phyloP scores from a whole-genome alignment of 1,140 invertebrate genomes.

The Acromyrmex heyeri region DNA sequence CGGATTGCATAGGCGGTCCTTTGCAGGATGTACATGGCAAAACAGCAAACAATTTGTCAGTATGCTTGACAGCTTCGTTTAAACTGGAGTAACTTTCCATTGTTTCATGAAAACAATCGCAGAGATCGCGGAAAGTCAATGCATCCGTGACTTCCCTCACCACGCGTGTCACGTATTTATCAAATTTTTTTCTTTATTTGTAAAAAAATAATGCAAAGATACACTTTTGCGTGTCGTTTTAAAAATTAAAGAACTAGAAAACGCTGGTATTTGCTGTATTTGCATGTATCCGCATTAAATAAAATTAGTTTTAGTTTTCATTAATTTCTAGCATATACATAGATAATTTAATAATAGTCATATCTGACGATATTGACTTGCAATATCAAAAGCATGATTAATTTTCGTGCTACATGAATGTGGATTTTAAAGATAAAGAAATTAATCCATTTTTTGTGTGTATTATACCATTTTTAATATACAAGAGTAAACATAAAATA shows the following conservation, averaged over 20 bases:
- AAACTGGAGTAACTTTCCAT: slow-evolving; percentile 73
- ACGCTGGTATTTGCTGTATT: not conserved
- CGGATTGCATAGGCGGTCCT: not conserved
- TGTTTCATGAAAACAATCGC: slow-evolving; percentile 72
- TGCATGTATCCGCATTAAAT: not conserved
- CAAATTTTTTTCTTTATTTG: slow-evolving; percentile 25
- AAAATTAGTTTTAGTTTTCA: not conserved
- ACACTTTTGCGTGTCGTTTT: not conserved
- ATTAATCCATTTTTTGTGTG: not conserved
- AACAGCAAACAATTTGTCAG: slow-evolving; percentile 74
- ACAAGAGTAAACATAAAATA: not conserved
- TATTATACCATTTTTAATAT: not conserved
- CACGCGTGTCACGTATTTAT: slow-evolving; percentile 18
- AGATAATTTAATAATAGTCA: not conserved
- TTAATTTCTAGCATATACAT: not conserved
- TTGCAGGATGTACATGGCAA: slow-evolving; percentile 51
- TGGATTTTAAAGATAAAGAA: not conserved
- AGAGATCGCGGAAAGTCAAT: slow-evolving; percentile 43
- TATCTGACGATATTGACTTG: not conserved
- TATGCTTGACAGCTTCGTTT: slow-evolving; percentile 71
- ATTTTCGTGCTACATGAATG: not conserved
- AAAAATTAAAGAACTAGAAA: not conserved
- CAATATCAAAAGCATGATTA: not conserved
- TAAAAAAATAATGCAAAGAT: not conserved
- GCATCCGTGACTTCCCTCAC: slow-evolving; percentile 35